Evolutionary conservation across 2,888 invertebrate genomes (phyloP), one percentile per base, ranked within the genome.

Genomic region (Luperina nickerlii): DNA sequence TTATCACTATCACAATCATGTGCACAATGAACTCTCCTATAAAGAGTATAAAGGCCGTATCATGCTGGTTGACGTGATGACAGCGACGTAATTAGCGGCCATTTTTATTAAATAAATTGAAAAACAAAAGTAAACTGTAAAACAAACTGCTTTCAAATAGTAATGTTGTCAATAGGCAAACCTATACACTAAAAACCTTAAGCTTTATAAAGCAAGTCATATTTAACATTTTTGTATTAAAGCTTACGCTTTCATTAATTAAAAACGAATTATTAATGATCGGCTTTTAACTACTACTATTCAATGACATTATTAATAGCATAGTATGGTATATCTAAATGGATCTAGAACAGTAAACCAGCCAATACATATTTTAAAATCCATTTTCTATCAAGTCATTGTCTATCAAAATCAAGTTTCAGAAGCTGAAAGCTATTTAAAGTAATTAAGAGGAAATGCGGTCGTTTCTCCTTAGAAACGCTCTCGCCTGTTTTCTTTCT

Each of bases 41-140:
- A 71, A 42, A 67, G 13, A 24, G 15, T 54, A 80, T n/a, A 70
- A 79, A 54, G n/a, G 11, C n/a, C 27, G 45, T 69, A 45, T 45
- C 54, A 65, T 3, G 24, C 18, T 13, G 54, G 38, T 24, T n/a
- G 80, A 65, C 32, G 38, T 65, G 32, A 65, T 71, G 54, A 79
- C 67, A 62, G 45, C 18, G 45, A 57, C 32, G 24, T 48, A 62
- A 62, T 74, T 54, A 24, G 38, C n/a, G 9, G 45, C 5, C 24
- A 60, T 70, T 82, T 74, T 66, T 4, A 65, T 75, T 13, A 75
- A 51, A 71, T 48, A 42, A 62, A 67, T 62, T 62, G 7, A 20
- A 66, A 45, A 42, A 69, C 27, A 18, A 81, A 82, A 51, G 18
- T 38, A 6, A 57, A 68, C 45, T 63, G 13, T 60, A 60, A 65